phyloP scores from a whole-genome alignment of 2,888 invertebrate species.

The Trissolcus brochymenae region DNA sequence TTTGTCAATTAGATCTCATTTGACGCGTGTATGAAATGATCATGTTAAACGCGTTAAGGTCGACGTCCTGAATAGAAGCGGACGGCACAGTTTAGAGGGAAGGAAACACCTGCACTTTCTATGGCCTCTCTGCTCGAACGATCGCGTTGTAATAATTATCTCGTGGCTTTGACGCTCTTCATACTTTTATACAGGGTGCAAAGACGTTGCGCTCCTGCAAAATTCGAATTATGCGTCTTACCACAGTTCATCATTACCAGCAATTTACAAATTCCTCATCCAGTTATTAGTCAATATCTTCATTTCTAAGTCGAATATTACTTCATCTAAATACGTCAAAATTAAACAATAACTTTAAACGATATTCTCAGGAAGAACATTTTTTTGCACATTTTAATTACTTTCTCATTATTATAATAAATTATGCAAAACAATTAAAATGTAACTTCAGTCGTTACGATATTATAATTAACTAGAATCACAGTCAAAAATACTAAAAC shows the following conservation, averaged over 20 bases:
- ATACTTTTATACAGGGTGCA: constrained; percentile 22
- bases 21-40: constrained; percentile 40
- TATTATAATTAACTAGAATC: too few species aligned
- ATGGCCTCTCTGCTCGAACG: constrained; percentile 54
- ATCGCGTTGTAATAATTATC: constrained; percentile 53
- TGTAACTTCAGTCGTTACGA: too few species aligned
- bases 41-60: constrained; percentile 34
- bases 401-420: too few species aligned
- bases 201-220: background rate
- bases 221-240: constrained; percentile 1
- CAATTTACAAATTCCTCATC: too few species aligned
- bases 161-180: constrained; percentile 40
- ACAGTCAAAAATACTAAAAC: too few species aligned
- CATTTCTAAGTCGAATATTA: background rate
- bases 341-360: too few species aligned
- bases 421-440: too few species aligned
- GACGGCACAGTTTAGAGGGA: constrained; percentile 52
- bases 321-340: too few species aligned
- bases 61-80: constrained; percentile 47
- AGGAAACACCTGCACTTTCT: constrained; percentile 57
- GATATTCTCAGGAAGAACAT: too few species aligned
- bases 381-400: too few species aligned
- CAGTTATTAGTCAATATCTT: too few species aligned
- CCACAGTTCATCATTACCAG: constrained; percentile 8
- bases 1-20: constrained; percentile 11